phyloP scores from a whole-genome alignment of 2,797 vertebrate genomes.

The Coranthus polyacanthus region DNA sequence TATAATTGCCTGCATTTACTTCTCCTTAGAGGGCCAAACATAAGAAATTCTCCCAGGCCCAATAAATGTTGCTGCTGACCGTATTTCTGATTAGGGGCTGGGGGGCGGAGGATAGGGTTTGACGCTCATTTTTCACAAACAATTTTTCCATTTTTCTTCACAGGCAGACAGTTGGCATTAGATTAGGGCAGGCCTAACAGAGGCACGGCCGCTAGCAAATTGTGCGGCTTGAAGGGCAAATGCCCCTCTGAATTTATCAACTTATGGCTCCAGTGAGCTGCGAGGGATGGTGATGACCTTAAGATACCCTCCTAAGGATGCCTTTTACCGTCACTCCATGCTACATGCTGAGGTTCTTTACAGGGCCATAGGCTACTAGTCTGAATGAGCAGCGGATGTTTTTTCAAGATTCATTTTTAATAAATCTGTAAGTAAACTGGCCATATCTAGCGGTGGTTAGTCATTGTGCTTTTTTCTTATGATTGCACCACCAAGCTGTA shows the following conservation, averaged over 20 bases:
- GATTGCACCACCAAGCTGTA: slow-evolving; percentile 11
- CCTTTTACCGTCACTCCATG: slow-evolving; percentile 74
- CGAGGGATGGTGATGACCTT: slow-evolving; percentile 84
- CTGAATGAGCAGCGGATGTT: slow-evolving; percentile 25
- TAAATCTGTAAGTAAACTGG: slow-evolving; percentile 50
- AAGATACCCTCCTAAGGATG: slow-evolving; percentile 83
- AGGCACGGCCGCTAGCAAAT: slow-evolving; percentile 84
- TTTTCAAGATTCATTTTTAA: slow-evolving; percentile 48
- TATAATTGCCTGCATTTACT: slow-evolving; percentile 86
- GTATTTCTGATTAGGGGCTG: slow-evolving; percentile 82
- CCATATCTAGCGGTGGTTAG: slow-evolving; percentile 15
- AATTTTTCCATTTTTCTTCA: slow-evolving; percentile 86
- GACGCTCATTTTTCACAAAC: slow-evolving; percentile 87
- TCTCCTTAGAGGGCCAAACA: slow-evolving; percentile 81
- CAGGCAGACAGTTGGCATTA: slow-evolving; percentile 87
- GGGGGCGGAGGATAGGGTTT: slow-evolving; percentile 67
- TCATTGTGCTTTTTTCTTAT: slow-evolving; percentile 16
- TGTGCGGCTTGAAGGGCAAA: slow-evolving; percentile 88
- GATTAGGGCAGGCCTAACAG: slow-evolving; percentile 84
- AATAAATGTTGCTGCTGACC: slow-evolving; percentile 82
- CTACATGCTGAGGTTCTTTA: slow-evolving; percentile 54
- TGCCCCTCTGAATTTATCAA: slow-evolving; percentile 87
- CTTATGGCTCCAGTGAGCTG: slow-evolving; percentile 83
- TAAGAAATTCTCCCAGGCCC: slow-evolving; percentile 80
- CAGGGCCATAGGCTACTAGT: slow-evolving; percentile 54